Evolutionary conservation across 2,888 invertebrate species (phyloP).

Genomic region (Eurytoma californica): DNA sequence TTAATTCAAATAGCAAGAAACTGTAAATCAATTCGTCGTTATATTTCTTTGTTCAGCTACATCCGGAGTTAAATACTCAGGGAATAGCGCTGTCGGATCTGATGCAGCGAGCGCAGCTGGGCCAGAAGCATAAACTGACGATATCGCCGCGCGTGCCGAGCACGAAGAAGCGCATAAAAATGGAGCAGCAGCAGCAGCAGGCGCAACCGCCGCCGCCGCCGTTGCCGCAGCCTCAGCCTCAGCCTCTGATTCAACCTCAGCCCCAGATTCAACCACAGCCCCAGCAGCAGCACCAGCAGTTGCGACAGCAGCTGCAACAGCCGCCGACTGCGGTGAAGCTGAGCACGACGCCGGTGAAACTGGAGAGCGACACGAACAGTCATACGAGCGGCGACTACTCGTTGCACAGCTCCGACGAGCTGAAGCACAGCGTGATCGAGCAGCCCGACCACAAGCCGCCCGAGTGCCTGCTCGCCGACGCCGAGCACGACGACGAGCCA

Average conservation of each 20-base stretch:
- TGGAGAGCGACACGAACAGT: conserved; percentile 64
- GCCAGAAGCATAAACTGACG: conserved; percentile 76
- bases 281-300: background rate
- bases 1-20: background rate
- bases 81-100: conserved; percentile 86
- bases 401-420: conserved; percentile 66
- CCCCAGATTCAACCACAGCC: no score
- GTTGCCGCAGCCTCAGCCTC: background rate
- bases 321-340: conserved; percentile 20
- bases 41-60: conserved; percentile 76
- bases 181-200: conserved; percentile 56
- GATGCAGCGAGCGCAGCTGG: conserved; percentile 76
- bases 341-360: conserved; percentile 61
- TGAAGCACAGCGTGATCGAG: conserved; percentile 61
- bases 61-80: conserved; percentile 86
- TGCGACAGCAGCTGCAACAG: conserved; percentile 21
- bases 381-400: conserved; percentile 67
- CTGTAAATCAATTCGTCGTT: conserved; percentile 13
- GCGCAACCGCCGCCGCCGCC: background rate
- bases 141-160: conserved; percentile 76
- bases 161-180: conserved; percentile 73
- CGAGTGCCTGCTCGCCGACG: conserved; percentile 38
- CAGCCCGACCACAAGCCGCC: conserved; percentile 62
- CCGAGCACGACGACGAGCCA: conserved; percentile 66
- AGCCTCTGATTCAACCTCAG: background rate